Base-by-base conservation (phyloP, 2,797 vertebrate genomes). In the Pampus argenteus region DNA sequence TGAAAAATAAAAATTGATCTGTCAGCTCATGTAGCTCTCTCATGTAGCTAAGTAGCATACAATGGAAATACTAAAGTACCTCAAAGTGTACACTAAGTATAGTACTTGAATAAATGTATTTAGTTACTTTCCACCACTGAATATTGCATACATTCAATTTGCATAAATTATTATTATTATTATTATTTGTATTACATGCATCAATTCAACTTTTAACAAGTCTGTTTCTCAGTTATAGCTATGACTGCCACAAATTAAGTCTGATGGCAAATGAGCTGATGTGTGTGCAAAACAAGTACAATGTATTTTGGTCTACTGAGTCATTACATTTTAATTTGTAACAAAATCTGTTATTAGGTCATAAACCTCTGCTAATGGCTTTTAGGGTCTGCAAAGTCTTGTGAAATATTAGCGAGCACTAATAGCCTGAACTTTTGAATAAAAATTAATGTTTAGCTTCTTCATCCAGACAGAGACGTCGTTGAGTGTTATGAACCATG, bases 331-430 rank as follows among this genome's bases (percentile, higher is more conserved):
- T 64, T 74, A 10, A 26, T 17, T 17, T 25, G 42, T 40, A 50
- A 26, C 20, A 64, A 63, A 72, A 28, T 64, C 52, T 71, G 70
- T 69, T 62, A 74, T 74, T 60, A 18, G 67, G 17, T 70, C 60
- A 73, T 86, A 82, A 76, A 73, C 54, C 28, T 75, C 54, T 79
- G 22, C 44, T 79, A 74, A 84, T 83, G 44, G 52, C 49, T 83
- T 49, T 56, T 48, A 78, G 9, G 22, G 44, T 66, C 51, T 64
- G 23, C 31, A 54, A 68, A 20, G 23, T 67, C 67, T 17, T 69
- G 26, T 74, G 65, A 81, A 65, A 79, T 76, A 47, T 17, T 65
- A 64, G 47, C n/a, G 34, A 74, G 59, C 54, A 67, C 28, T 78
- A 55, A 78, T 18, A 73, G 42, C 0, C 5, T 29, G 40, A 31